These are phyloP conservation scores for Clarias batrachus DNA, from an alignment of 2,113 vertebrate species.

Conservation along the genomic window DNA sequence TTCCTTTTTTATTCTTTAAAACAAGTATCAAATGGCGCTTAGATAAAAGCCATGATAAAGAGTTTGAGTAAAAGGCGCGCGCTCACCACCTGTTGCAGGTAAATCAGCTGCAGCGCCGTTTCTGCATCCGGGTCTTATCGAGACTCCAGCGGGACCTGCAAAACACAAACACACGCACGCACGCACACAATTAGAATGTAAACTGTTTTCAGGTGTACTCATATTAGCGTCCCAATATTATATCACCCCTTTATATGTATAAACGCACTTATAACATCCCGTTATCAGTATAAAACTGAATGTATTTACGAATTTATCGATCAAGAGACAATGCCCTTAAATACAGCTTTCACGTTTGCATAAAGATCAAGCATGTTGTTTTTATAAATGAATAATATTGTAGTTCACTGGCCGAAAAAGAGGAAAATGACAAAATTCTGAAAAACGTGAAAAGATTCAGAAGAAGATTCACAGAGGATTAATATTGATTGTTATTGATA, in stretches of 20 bases:
- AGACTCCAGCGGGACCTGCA: constrained; percentile 1
- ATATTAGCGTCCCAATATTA: neutral
- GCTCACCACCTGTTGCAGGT: constrained; percentile 79
- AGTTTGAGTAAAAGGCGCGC: constrained; percentile 48
- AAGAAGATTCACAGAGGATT: neutral
- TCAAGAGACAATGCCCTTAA: neutral
- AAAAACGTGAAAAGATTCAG: neutral
- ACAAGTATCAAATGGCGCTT: neutral
- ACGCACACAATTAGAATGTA: neutral
- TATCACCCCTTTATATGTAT: neutral
- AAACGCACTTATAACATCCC: no score
- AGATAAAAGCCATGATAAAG: neutral
- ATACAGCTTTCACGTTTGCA: neutral
- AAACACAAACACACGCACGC: constrained; percentile 3
- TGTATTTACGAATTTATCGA: no score
- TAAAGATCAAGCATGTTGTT: neutral
- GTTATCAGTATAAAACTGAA: no score
- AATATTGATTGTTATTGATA: neutral
- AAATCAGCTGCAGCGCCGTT: constrained; percentile 59
- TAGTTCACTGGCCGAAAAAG: neutral
- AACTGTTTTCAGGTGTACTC: neutral
- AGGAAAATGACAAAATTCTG: neutral
- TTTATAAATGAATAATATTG: neutral
- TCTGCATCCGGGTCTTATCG: constrained; percentile 14
- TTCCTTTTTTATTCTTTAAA: neutral